Evolutionary conservation across 2,888 invertebrate genomes (phyloP).

Genomic region (Ophioninae sp.): DNA sequence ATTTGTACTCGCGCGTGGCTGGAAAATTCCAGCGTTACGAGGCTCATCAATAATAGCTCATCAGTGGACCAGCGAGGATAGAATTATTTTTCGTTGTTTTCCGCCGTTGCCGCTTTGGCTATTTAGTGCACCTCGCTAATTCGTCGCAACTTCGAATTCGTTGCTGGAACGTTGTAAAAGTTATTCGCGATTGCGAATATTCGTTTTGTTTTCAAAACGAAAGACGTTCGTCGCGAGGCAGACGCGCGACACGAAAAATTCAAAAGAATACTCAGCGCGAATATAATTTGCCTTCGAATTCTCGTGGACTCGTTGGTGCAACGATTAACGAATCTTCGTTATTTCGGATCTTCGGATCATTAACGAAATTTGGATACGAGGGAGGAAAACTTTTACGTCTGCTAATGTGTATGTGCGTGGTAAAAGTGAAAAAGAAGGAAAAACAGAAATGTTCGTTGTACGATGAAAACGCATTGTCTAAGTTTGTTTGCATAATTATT

Average conservation of each 20-base stretch:
- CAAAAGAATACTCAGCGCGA: conserved; percentile 26
- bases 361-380: conserved; percentile 1
- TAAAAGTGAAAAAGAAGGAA: conserved; percentile 8
- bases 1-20: conserved; percentile 36
- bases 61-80: conserved; percentile 46
- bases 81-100: conserved; percentile 18
- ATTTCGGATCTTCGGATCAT: background rate
- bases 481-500: conserved; percentile 7
- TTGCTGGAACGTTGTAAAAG: background rate
- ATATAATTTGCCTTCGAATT: conserved; percentile 4
- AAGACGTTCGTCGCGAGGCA: conserved; percentile 25
- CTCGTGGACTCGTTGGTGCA: conserved; percentile 19
- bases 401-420: conserved; percentile 29
- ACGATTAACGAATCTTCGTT: background rate
- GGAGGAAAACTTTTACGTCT: conserved; percentile 30
- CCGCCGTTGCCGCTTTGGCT: conserved; percentile 22
- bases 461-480: background rate
- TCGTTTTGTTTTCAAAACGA: conserved; percentile 35
- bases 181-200: background rate
- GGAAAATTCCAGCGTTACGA: background rate
- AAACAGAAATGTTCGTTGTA: conserved; percentile 11
- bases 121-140: conserved; percentile 5
- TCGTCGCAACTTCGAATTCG: conserved; percentile 28
- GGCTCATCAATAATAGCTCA: conserved; percentile 23
- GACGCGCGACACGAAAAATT: background rate